Evolutionary conservation across 2,113 vertebrate genomes (phyloP).

Genomic region (Ramphastos sulfuratus): DNA sequence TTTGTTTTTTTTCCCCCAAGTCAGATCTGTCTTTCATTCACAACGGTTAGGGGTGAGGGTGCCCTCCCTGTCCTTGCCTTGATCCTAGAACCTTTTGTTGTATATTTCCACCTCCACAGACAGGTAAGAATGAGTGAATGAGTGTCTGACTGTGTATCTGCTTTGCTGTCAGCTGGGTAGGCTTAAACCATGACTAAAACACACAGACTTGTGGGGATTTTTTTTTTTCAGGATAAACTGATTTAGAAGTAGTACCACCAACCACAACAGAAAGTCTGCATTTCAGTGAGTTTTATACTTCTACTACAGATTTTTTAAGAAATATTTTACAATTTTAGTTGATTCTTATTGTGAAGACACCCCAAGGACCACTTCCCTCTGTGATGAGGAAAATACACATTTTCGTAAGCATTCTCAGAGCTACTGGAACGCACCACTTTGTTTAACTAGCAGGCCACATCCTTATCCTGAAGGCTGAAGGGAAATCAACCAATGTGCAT

Average conservation of each 20-base stretch:
- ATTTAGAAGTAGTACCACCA: background rate
- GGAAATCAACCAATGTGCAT: background rate
- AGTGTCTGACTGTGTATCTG: background rate
- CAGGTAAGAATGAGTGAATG: background rate
- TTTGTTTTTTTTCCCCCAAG: background rate
- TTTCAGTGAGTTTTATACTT: background rate
- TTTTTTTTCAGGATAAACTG: background rate
- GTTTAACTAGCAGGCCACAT: background rate
- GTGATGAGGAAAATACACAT: background rate
- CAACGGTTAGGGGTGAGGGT: background rate
- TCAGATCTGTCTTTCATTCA: background rate
- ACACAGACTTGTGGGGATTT: background rate
- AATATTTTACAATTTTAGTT: background rate
- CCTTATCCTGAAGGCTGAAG: background rate
- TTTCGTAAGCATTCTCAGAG: background rate
- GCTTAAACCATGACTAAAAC: background rate
- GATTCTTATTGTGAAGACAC: background rate
- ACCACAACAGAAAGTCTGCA: background rate
- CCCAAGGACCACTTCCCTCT: background rate
- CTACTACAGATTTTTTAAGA: background rate
- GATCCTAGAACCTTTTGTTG: background rate
- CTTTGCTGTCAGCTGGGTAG: background rate
- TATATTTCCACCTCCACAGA: background rate
- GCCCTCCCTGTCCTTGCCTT: background rate
- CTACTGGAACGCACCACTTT: background rate